Evolutionary conservation across 2,888 invertebrate genomes (phyloP), one percentile per base, ranked within the genome.

Genomic region (Agelastica alni): DNA sequence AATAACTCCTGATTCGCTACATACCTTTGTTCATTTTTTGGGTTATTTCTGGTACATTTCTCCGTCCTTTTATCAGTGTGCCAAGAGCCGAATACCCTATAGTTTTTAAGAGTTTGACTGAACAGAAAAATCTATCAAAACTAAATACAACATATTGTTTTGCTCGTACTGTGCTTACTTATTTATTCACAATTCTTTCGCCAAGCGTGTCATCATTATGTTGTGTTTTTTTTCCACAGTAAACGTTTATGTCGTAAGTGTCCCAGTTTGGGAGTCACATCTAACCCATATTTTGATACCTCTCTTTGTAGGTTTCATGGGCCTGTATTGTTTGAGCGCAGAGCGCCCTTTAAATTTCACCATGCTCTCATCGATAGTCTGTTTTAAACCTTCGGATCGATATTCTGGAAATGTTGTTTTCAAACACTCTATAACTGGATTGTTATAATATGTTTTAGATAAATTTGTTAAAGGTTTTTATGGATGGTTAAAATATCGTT

Each of bases 391-490:
- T n/a, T 44, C 30, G 6, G 28, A 31, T 5, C 28, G 20, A 13
- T 13, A 30, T 44, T 13, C 31, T 41, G 17, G 41, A 20, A 41
- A 20, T n/a, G 41, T 41, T 3, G 4, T 3, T 9, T 41, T 41
- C n/a, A 41, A 10, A 22, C 18, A 7, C 4, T 17, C 3, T 17
- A 41, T 4, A 4, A 41, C n/a, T 17, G 4, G 4, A 3, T 41
- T 12, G 7, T n/a, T 17, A 10, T 41, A 41, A 17, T 41, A 41
- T 18, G 10, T 10, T 20, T 41, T 41, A 13, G 6, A 6, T 7
- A 3, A 3, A 4, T 6, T 13, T 36, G 14, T n/a, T 13, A n/a
- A n/a, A n/a, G 32, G 3, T 7, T 36, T 36, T 36, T 16, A 3
- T 6, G 14, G 36, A 3, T 4, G 7, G n/a, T 13, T 7, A 3